Base-by-base conservation (phyloP, 2,888 invertebrate species). In the Amitus sp. region DNA sequence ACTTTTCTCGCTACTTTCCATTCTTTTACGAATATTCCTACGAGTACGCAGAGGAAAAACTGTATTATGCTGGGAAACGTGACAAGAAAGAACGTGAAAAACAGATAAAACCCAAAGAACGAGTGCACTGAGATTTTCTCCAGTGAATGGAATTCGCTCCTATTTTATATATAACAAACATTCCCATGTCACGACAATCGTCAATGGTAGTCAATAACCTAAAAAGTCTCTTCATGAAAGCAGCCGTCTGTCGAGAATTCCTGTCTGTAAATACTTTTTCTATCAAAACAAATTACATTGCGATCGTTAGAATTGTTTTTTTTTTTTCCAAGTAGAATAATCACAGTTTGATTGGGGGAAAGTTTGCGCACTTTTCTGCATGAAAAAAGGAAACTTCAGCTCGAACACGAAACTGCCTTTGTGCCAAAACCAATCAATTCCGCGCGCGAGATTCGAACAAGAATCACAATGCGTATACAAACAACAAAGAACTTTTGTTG, bases 131-230 rank as follows among this genome's bases (percentile, higher is more conserved):
- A 43, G 43, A 43, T 43, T 43, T 43, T 43, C 23, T 10, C 13
- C 43, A 7, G 23, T 27, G 43, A 23, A 23, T 27, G 20, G 27
- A 13, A 9, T 20, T 42, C 23, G 7, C 43, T 12, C n/a, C 23
- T n/a, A n/a, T n/a, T n/a, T 43, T 43, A 23, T 43, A 43, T 43
- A 23, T 43, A 43, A 43, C 43, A 43, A 43, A 43, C 43, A 43
- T 43, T 23, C 43, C 13, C 23, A 13, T 43, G 43, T 43, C 43
- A 23, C 23, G 23, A 43, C 12, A n/a, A 13, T 43, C 27, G 43
- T 43, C 43, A 27, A 43, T 43, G 43, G 43, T 43, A n/a, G 43
- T 13, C 23, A 43, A 43, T 43, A 23, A 23, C n/a, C 13, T 23
- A 27, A 13, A 43, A 43, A 13, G 18, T 10, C 7, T 43, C n/a